phyloP scores from a whole-genome alignment of 2,888 invertebrate species.

The Drosophila nr. perissopoda region DNA sequence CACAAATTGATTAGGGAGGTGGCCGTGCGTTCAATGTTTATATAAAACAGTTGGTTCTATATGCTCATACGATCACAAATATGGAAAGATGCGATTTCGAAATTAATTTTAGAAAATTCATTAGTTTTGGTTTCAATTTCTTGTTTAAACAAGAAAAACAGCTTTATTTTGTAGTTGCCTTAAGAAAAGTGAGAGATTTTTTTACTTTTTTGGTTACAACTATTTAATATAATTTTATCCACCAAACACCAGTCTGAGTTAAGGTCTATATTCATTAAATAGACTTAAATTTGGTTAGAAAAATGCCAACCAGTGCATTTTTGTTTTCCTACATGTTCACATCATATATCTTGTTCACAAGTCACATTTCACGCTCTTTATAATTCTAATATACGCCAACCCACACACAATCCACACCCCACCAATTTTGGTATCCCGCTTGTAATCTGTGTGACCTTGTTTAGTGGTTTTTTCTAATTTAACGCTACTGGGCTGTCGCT shows the following conservation, averaged over 20 bases:
- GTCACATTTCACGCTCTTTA: conserved; percentile 2
- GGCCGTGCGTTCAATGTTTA: neutral
- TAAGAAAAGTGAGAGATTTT: neutral
- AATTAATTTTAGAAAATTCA: neutral
- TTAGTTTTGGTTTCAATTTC: neutral
- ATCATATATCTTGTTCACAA: conserved; percentile 16
- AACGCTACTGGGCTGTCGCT: conserved; percentile 48
- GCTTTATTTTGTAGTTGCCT: neutral
- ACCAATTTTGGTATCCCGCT: conserved; percentile 41
- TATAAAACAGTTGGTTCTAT: neutral
- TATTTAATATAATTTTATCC: neutral
- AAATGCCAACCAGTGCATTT: neutral
- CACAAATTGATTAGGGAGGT: neutral
- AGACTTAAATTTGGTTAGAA: neutral
- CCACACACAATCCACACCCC: neutral
- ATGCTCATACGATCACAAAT: neutral
- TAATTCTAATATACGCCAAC: conserved; percentile 41
- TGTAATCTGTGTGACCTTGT: conserved; percentile 68
- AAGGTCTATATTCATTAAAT: neutral
- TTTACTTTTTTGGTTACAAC: neutral
- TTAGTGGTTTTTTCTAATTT: conserved; percentile 71
- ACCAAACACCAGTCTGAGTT: neutral
- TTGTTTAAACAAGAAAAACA: neutral
- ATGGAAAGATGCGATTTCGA: neutral
- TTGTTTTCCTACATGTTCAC: neutral